A percentile compares a stretch with the other conserved stretches of the same genome.
Conservation (phyloP, 2,888 invertebrate species). For the Cheilosia vernalis region DNA sequence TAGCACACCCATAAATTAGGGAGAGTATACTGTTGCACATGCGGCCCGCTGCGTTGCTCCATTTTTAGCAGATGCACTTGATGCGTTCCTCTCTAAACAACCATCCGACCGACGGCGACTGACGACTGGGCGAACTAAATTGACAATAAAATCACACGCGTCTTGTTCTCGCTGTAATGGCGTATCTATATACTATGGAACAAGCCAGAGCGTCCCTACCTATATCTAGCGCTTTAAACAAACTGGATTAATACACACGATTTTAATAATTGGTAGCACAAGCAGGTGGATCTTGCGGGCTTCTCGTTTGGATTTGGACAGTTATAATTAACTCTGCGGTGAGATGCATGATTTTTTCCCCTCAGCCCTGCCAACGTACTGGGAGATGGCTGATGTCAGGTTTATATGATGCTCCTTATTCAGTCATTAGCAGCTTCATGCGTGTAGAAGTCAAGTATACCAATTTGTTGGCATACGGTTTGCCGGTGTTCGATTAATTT, state of each 20-base stretch:
- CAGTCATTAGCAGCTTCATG: constrained; percentile 59
- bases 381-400: neutral
- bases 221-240: constrained; percentile 1
- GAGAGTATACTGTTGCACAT: constrained; percentile 29
- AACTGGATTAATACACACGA: constrained; percentile 52
- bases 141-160: constrained; percentile 63
- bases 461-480: constrained; percentile 7
- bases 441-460: constrained; percentile 37
- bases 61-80: constrained; percentile 65
- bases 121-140: constrained; percentile 32
- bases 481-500: constrained; percentile 2
- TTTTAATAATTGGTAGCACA: constrained; percentile 61
- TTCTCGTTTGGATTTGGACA: constrained; percentile 59
- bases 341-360: constrained; percentile 37
- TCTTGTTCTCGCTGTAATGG: constrained; percentile 12
- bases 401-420: constrained; percentile 16
- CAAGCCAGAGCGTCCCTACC: neutral
- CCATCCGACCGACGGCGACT: neutral
- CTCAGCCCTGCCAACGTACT: too few species aligned
- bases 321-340: constrained; percentile 58
- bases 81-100: neutral
- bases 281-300: constrained; percentile 57
- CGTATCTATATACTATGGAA: neutral
- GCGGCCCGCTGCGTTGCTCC: constrained; percentile 48
- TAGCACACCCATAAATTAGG: constrained; percentile 72